phyloP scores from a whole-genome alignment of 2,113 vertebrate genomes.

The Lampris megalopsis region DNA sequence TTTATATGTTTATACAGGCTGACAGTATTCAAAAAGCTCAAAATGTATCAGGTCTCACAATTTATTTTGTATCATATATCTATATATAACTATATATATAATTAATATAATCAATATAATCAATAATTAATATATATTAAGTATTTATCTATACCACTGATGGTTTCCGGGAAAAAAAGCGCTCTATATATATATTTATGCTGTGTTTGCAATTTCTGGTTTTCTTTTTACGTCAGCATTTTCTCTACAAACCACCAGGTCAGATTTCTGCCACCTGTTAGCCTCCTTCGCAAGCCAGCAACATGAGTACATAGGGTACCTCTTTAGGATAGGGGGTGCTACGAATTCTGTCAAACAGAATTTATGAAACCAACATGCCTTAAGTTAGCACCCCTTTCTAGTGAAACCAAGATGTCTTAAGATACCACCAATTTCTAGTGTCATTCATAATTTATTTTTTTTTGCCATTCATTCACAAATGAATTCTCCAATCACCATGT shows the following conservation, averaged over 20 bases:
- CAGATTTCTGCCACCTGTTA: no score
- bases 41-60: no score
- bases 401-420: conserved; percentile 39
- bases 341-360: conserved; percentile 42
- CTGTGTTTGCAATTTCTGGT: background rate
- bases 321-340: conserved; percentile 51
- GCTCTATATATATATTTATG: no score
- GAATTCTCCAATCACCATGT: conserved; percentile 63
- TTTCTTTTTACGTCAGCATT: conserved; percentile 14
- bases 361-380: conserved; percentile 56
- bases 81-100: no score
- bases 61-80: no score
- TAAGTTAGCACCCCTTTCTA: conserved; percentile 55
- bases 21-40: no score
- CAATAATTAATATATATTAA: no score
- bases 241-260: no score
- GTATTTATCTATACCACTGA: no score
- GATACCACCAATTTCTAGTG: conserved; percentile 55
- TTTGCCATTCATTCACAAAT: conserved; percentile 52
- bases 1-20: no score
- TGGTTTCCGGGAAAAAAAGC: no score
- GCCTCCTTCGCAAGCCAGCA: conserved; percentile 10
- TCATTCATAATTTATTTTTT: conserved; percentile 64
- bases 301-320: conserved; percentile 10
- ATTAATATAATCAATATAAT: no score